Evolutionary conservation across 2,888 invertebrate genomes (phyloP).

Genomic region (Cataglyphis cursor): DNA sequence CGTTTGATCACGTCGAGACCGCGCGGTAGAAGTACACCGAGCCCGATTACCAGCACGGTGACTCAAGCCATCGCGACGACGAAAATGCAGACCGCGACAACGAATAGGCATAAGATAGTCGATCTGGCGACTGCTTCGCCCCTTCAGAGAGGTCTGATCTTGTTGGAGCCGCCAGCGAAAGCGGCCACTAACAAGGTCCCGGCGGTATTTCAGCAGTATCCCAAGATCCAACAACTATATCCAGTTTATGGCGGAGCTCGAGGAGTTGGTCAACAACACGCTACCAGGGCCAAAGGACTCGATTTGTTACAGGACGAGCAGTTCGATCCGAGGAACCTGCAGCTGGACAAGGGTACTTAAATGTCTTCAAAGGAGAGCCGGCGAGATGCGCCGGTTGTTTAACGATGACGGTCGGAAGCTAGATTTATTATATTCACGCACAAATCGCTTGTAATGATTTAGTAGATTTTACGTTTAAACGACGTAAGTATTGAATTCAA

Average conservation of each 20-base stretch:
- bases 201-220: slow-evolving; percentile 91
- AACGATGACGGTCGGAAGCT: slow-evolving; percentile 42
- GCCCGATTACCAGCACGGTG: slow-evolving; percentile 72
- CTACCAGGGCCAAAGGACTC: slow-evolving; percentile 82
- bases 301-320: slow-evolving; percentile 84
- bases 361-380: background rate
- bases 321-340: slow-evolving; percentile 82
- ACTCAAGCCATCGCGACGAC: slow-evolving; percentile 60
- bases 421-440: background rate
- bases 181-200: slow-evolving; percentile 89
- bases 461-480: slow-evolving; percentile 1
- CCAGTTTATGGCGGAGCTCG: slow-evolving; percentile 87
- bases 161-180: slow-evolving; percentile 85
- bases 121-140: slow-evolving; percentile 81
- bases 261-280: slow-evolving; percentile 80
- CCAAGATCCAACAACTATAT: slow-evolving; percentile 93
- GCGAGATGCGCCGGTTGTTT: slow-evolving; percentile 18
- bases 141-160: slow-evolving; percentile 84
- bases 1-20: slow-evolving; percentile 77
- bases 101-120: slow-evolving; percentile 71
- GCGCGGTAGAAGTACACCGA: slow-evolving; percentile 79
- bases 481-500: background rate
- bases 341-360: slow-evolving; percentile 74
- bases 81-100: slow-evolving; percentile 42
- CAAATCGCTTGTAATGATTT: background rate